Evolutionary conservation across 2,888 invertebrate species (phyloP).

Genomic region (Iselma pallidipennis): DNA sequence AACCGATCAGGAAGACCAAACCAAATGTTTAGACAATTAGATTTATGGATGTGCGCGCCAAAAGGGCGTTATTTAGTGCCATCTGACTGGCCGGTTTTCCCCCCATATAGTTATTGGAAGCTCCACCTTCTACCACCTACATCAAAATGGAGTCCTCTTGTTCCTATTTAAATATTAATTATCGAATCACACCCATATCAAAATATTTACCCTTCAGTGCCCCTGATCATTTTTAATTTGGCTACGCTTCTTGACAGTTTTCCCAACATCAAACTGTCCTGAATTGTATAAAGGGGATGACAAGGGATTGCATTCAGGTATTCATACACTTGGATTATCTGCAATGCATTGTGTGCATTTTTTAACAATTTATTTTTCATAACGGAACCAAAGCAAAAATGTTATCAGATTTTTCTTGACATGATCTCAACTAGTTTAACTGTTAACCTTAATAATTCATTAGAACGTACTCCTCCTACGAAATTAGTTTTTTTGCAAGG

Average conservation of each 20-base stretch:
- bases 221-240: constrained; percentile 32
- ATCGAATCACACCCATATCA: constrained; percentile 42
- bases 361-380: not conserved
- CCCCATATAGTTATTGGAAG: constrained; percentile 37
- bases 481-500: not conserved
- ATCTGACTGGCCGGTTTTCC: constrained; percentile 44
- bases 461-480: not conserved
- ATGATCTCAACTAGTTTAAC: no score
- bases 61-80: constrained; percentile 40
- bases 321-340: constrained; percentile 14
- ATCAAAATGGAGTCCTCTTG: constrained; percentile 46
- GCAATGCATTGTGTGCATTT: constrained; percentile 21
- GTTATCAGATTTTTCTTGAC: no score
- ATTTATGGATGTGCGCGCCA: constrained; percentile 27
- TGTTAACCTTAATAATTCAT: not conserved
- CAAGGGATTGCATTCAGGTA: constrained; percentile 14
- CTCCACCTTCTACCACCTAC: constrained; percentile 46
- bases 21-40: constrained; percentile 15
- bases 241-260: constrained; percentile 23
- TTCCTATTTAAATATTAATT: constrained; percentile 45
- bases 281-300: constrained; percentile 5
- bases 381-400: no score
- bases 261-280: constrained; percentile 18
- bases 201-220: constrained; percentile 40
- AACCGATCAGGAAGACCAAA: not conserved